Base-by-base conservation (phyloP, 37 sponge, comb jelly and placozoan genomes). In the Axinella damicornis region DNA sequence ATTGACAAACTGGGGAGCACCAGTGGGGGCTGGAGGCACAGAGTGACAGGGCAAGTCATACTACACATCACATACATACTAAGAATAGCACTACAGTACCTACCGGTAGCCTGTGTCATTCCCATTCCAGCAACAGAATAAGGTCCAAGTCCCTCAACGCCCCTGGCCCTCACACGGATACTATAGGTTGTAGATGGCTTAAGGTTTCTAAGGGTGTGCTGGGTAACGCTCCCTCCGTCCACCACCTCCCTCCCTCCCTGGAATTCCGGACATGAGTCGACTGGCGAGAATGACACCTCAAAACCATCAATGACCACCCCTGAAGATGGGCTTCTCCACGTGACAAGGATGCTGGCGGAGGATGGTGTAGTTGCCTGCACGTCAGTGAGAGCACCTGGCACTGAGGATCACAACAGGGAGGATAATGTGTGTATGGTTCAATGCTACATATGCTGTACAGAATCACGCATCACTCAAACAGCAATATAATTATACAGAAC, bases 1-100 rank as follows among this genome's bases (percentile, higher is more conserved):
- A 53, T 25, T 56, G 61, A 69, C 80, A 87, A 6, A 61, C 64
- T 64, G 38, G 21, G 87, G 80, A 28, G 80, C 65, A 2, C 73
- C 80, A 41, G 71, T 57, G 15, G 79, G 79, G 37, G 40, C 79
- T 78, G 60, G 17, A 41, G 24, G 71, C 38, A 53, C 57, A 59
- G 59, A 15, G 59, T 0, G 53, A 65, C 21, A 46, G 40, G 33
- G 32, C 31, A 69, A 5, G 1, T 18, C 53, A 60, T 4, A 28
- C 2, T 18, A 52, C 22, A 9, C 9, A 18, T 65, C 36, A 39
- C 22, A 24, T 2, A 67, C 18, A 33, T n/a, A n/a, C n/a, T n/a
- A 66, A n/a, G 0, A 27, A 40, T 36, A 1, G 14, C 2, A 28
- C 40, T 16, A 31, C 17, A 17, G 27, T 31, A 78, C 80, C 0